phyloP scores from a whole-genome alignment of 2,888 invertebrate species.

The Diaperis boleti region DNA sequence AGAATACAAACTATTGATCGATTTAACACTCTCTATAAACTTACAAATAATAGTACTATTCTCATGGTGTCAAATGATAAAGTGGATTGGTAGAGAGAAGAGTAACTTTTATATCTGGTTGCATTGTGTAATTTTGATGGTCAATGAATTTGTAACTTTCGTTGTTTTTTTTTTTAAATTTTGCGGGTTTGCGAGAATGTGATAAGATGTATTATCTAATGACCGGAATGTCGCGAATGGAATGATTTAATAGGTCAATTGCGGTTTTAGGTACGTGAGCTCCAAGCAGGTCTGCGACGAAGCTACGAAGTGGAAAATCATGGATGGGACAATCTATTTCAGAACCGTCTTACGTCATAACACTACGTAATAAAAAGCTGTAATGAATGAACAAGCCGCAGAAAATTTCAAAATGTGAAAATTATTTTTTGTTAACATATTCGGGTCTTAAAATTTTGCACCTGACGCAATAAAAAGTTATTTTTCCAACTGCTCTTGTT shows the following conservation, averaged over 20 bases:
- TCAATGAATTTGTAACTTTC: constrained; percentile 2
- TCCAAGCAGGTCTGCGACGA: background rate
- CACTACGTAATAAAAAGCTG: background rate
- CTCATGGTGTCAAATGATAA: constrained; percentile 4
- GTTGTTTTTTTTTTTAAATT: constrained; percentile 28
- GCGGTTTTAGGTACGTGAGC: constrained; percentile 22
- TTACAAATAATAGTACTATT: constrained; percentile 7
- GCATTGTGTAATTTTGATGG: constrained; percentile 42
- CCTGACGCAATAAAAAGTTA: no score
- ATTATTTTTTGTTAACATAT: background rate
- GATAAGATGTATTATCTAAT: constrained; percentile 32
- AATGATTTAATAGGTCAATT: constrained; percentile 37
- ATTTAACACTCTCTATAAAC: background rate
- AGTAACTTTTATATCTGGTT: background rate
- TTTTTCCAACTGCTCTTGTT: no score
- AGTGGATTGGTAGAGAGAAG: background rate
- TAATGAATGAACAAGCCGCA: background rate
- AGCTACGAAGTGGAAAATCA: background rate
- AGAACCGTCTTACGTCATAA: background rate
- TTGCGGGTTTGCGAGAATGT: constrained; percentile 22
- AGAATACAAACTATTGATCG: no score
- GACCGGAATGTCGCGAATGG: constrained; percentile 1
- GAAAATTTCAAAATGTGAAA: background rate
- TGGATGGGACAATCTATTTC: background rate
- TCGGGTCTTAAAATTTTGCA: no score